phyloP scores from a whole-genome alignment of 1,140 invertebrate genomes.

The Micrasema minimum region DNA sequence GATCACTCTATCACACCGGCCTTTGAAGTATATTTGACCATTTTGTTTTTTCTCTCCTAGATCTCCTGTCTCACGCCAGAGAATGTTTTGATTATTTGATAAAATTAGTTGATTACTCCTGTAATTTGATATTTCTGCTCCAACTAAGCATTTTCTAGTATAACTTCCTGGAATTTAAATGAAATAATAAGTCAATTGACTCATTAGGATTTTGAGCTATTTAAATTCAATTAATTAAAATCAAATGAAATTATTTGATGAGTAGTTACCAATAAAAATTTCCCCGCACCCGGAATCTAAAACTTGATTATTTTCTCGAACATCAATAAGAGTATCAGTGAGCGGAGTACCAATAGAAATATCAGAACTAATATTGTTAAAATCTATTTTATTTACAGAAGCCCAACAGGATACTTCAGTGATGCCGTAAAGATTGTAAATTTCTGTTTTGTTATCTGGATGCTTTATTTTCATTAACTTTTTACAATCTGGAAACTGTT shows the following conservation, averaged over 20 bases:
- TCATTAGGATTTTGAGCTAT: no score
- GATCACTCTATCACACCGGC: slow-evolving; percentile 74
- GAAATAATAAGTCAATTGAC: no score
- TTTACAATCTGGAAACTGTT: slow-evolving; percentile 67
- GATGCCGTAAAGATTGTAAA: slow-evolving; percentile 85
- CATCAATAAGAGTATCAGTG: slow-evolving; percentile 71
- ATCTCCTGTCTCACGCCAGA: slow-evolving; percentile 77
- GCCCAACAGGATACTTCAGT: slow-evolving; percentile 90
- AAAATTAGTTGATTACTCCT: no score
- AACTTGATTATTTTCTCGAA: slow-evolving; percentile 57
- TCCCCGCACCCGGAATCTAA: slow-evolving; percentile 64
- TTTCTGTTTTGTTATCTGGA: slow-evolving; percentile 65
- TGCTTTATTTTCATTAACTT: slow-evolving; percentile 64
- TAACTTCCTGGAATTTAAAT: slow-evolving; percentile 73
- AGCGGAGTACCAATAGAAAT: slow-evolving; percentile 71
- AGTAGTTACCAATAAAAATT: slow-evolving; percentile 71
- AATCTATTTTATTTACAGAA: slow-evolving; percentile 69
- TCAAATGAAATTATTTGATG: no score
- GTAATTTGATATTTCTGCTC: slow-evolving; percentile 37
- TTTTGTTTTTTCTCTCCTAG: slow-evolving; percentile 67
- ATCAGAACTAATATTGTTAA: slow-evolving; percentile 59
- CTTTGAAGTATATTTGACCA: slow-evolving; percentile 71
- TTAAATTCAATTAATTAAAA: no score
- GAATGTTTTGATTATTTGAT: slow-evolving; percentile 55
- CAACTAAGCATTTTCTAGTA: slow-evolving; percentile 71